Percentiles rank a stretch among this genome's conserved stretches.
phyloP scores from a whole-genome alignment of 2,888 invertebrate species.

The Helicoverpa assulta region DNA sequence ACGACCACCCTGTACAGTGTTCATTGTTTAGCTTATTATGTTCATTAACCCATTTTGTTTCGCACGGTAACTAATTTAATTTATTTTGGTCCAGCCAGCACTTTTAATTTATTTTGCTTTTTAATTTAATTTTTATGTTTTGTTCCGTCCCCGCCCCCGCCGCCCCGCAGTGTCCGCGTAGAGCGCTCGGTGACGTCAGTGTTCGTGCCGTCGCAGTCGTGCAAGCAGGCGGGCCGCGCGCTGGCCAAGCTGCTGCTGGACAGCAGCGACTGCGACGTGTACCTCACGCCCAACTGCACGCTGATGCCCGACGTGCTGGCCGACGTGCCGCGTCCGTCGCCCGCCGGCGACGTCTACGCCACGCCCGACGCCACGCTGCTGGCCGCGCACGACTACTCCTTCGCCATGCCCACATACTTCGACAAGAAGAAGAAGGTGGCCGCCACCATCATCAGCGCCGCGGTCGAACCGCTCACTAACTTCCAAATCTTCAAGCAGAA shows the following conservation, averaged over 20 bases:
- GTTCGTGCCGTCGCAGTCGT: slow-evolving; percentile 68
- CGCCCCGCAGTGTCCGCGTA: slow-evolving; percentile 73
- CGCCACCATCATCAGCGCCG: slow-evolving; percentile 74
- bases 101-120: slow-evolving; percentile 68
- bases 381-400: slow-evolving; percentile 72
- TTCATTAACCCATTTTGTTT: slow-evolving; percentile 60
- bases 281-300: slow-evolving; percentile 81
- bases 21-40: slow-evolving; percentile 43
- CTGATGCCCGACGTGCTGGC: slow-evolving; percentile 75
- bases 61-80: slow-evolving; percentile 78
- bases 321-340: slow-evolving; percentile 79
- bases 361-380: slow-evolving; percentile 78
- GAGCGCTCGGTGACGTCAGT: slow-evolving; percentile 72
- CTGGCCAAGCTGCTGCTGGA: slow-evolving; percentile 78
- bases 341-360: slow-evolving; percentile 74
- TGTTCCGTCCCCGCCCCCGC: slow-evolving; percentile 55
- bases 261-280: slow-evolving; percentile 77
- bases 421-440: slow-evolving; percentile 81
- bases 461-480: slow-evolving; percentile 82
- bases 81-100: slow-evolving; percentile 60
- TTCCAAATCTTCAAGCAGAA: slow-evolving; percentile 88
- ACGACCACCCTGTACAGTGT: slow-evolving; percentile 61
- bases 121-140: slow-evolving; percentile 78
- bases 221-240: slow-evolving; percentile 73
- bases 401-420: slow-evolving; percentile 87